phyloP scores from a whole-genome alignment of 2,888 invertebrate species.

The Hydroisotoma schaefferi region DNA sequence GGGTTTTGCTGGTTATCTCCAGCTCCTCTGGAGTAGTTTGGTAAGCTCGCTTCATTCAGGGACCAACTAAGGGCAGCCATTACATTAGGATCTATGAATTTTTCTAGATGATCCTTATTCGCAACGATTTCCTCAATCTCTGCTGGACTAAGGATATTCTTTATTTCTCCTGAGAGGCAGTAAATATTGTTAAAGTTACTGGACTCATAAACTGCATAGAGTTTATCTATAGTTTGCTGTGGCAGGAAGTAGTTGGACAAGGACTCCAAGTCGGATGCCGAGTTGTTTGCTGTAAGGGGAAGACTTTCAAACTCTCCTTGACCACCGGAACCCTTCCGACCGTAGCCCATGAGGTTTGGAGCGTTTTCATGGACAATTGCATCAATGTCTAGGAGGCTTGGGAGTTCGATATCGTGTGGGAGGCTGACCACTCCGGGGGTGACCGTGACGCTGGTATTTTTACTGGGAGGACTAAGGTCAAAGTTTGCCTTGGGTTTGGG shows the following conservation, averaged over 20 bases:
- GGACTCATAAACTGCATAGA: slow-evolving; percentile 45
- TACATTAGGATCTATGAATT: slow-evolving; percentile 49
- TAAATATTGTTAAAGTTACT: slow-evolving; percentile 50
- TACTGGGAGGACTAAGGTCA: neutral
- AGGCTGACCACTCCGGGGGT: too few species aligned
- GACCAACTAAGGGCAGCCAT: slow-evolving; percentile 49
- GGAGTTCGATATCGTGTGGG: too few species aligned
- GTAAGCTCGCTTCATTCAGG: slow-evolving; percentile 46
- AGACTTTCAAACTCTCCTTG: slow-evolving; percentile 18
- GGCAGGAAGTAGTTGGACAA: slow-evolving; percentile 44
- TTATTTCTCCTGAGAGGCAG: slow-evolving; percentile 50
- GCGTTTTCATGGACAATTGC: slow-evolving; percentile 44
- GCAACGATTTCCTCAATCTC: slow-evolving; percentile 51
- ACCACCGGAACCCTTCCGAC: slow-evolving; percentile 25
- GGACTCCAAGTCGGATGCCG: slow-evolving; percentile 18
- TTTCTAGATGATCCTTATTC: slow-evolving; percentile 50
- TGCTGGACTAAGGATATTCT: slow-evolving; percentile 49
- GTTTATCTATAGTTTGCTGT: slow-evolving; percentile 42
- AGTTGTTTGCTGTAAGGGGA: slow-evolving; percentile 4
- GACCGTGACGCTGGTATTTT: too few species aligned
- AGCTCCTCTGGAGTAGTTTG: slow-evolving; percentile 20
- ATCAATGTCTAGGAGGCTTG: slow-evolving; percentile 44
- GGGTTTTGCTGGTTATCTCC: slow-evolving; percentile 9
- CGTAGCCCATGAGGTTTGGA: slow-evolving; percentile 40
- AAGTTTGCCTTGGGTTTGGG: neutral